Evolutionary conservation across 2,888 invertebrate genomes (phyloP).

Genomic region (Onthophagus sagittarius): DNA sequence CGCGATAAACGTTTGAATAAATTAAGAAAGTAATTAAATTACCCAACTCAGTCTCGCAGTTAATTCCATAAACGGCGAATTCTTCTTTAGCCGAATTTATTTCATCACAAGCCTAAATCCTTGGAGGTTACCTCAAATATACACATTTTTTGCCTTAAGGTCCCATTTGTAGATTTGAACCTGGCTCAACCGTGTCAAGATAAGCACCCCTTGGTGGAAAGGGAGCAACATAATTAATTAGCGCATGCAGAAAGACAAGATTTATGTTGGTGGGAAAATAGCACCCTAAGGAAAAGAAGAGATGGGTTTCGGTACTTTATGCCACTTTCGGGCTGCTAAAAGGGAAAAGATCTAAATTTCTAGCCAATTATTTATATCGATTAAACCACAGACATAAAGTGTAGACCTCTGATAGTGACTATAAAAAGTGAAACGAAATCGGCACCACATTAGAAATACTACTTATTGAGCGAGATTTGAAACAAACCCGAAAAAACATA

Average conservation of each 20-base stretch:
- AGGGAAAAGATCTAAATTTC: too few species aligned
- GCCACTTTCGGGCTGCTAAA: too few species aligned
- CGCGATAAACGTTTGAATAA: neutral
- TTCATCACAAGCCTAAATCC: neutral
- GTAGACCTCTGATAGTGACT: too few species aligned
- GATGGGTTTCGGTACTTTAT: too few species aligned
- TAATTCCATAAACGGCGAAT: neutral
- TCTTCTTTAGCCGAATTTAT: neutral
- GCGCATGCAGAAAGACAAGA: conserved; percentile 10
- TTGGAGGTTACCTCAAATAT: neutral
- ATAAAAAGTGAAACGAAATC: too few species aligned
- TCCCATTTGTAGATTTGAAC: neutral
- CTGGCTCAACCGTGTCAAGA: conserved; percentile 6
- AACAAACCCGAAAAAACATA: too few species aligned
- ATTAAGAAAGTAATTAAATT: neutral
- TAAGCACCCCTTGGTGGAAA: conserved; percentile 1
- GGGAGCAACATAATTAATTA: conserved; percentile 11
- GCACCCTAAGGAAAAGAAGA: neutral
- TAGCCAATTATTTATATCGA: too few species aligned
- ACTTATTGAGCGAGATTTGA: too few species aligned
- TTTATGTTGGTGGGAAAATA: conserved; percentile 4
- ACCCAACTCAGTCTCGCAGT: neutral
- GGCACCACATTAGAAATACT: too few species aligned
- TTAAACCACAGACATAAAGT: too few species aligned
- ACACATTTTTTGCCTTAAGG: neutral